Percentiles rank a stretch among this genome's conserved stretches.
Conservation (phyloP, 2,113 vertebrate genomes). For the Micromys minutus region DNA sequence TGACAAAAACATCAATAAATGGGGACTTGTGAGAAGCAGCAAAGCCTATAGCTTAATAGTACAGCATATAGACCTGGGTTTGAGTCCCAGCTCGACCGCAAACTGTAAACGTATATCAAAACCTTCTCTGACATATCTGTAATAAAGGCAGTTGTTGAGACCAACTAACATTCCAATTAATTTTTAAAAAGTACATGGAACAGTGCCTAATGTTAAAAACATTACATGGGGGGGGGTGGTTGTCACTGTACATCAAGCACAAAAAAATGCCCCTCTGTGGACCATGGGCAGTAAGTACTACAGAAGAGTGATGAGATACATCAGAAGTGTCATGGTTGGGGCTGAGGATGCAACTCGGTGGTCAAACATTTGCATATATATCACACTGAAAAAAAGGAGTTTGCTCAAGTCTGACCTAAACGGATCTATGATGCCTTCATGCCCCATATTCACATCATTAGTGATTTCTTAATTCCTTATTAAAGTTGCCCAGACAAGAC, state of each 20-base stretch:
- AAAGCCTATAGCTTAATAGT: too few relatives aligned
- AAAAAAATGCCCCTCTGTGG: not conserved
- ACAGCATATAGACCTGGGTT: not conserved
- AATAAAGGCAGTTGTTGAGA: not conserved
- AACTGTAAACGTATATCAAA: not conserved
- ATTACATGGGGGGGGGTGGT: too few relatives aligned
- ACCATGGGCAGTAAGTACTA: not conserved
- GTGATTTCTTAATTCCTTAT: not conserved
- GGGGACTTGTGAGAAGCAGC: not conserved
- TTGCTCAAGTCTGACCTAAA: not conserved
- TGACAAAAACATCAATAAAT: not conserved
- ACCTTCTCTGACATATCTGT: not conserved
- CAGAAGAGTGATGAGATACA: accelerated
- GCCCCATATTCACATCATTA: not conserved
- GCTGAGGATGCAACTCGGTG: not conserved
- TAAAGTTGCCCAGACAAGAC: not conserved
- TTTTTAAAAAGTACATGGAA: not conserved
- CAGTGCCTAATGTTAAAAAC: not conserved
- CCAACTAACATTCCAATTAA: not conserved
- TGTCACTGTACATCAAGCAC: not conserved
- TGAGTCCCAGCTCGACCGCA: not conserved
- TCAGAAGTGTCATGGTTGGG: not conserved
- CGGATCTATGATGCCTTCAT: not conserved
- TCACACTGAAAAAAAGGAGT: not conserved
- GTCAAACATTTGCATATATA: not conserved